Evolutionary conservation across 2,797 vertebrate genomes (phyloP).

Genomic region (Pachyuromys duprasi): DNA sequence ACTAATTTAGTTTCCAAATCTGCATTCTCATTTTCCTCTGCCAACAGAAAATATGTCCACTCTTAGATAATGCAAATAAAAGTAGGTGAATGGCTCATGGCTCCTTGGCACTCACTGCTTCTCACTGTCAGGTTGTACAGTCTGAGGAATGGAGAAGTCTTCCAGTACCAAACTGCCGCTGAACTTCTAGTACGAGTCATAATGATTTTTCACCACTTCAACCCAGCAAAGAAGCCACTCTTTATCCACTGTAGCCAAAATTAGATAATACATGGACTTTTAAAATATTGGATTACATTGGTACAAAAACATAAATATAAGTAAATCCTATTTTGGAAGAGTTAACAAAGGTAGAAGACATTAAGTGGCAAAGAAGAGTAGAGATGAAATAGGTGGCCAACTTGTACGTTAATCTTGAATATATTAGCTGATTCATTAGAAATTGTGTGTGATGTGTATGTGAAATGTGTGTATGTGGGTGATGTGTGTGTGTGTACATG

Average conservation of each 20-base stretch:
- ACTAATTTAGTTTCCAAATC: neutral
- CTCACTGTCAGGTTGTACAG: neutral
- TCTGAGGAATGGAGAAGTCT: neutral
- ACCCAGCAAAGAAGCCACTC: neutral
- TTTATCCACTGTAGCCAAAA: neutral
- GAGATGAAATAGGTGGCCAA: neutral
- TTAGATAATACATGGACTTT: neutral
- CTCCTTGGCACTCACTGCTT: neutral
- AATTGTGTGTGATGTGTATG: neutral
- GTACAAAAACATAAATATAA: neutral
- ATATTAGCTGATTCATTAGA: neutral
- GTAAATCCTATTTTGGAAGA: neutral
- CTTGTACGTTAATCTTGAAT: neutral
- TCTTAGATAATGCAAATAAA: slow-evolving; percentile 7
- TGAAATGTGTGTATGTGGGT: neutral
- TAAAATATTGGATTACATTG: neutral
- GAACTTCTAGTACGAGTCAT: neutral
- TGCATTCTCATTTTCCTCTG: neutral
- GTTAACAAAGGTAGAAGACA: slow-evolving; percentile 3
- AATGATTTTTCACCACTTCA: neutral
- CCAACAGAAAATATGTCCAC: neutral
- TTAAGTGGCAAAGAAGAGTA: neutral
- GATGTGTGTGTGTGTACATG: neutral
- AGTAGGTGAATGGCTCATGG: neutral
- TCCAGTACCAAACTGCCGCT: neutral